Evolutionary conservation across 2,888 invertebrate genomes (phyloP).

Genomic region (Drosophila algonquin): DNA sequence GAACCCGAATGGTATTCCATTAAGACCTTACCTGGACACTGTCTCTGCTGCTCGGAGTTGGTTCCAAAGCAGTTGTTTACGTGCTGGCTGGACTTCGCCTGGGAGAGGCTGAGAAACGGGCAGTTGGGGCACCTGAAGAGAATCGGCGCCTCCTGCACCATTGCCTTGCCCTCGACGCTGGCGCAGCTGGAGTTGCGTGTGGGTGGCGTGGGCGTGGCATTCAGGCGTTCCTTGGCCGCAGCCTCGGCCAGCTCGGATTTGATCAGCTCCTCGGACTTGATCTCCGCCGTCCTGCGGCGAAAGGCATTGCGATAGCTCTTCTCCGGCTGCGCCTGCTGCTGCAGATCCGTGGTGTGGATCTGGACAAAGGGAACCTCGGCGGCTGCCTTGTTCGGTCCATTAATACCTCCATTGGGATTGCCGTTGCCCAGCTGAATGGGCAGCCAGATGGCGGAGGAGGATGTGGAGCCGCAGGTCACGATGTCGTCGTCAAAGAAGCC

Average conservation of each 20-base stretch:
- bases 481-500: conserved; percentile 68
- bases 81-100: conserved; percentile 50
- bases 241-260: conserved; percentile 81
- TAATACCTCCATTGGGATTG: background rate
- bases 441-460: background rate
- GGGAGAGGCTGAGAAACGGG: conserved; percentile 77
- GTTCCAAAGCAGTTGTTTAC: conserved; percentile 49
- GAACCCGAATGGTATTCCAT: background rate
- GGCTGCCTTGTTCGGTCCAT: background rate
- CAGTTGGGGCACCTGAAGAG: conserved; percentile 77
- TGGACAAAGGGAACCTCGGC: conserved; percentile 79
- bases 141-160: conserved; percentile 25
- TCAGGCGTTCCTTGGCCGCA: conserved; percentile 73
- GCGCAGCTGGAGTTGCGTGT: conserved; percentile 41
- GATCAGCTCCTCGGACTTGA: conserved; percentile 83
- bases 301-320: conserved; percentile 80
- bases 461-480: conserved; percentile 25
- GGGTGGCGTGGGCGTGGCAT: conserved; percentile 80
- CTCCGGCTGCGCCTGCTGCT: conserved; percentile 75
- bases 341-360: conserved; percentile 81
- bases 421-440: conserved; percentile 5
- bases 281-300: conserved; percentile 76
- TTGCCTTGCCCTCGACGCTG: conserved; percentile 46
- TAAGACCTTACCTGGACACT: conserved; percentile 85
- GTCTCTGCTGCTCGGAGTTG: conserved; percentile 84